A percentile compares a stretch with the other conserved stretches of the same genome.
phyloP scores from a whole-genome alignment of 1,140 invertebrate genomes.

The Nymphalis io region DNA sequence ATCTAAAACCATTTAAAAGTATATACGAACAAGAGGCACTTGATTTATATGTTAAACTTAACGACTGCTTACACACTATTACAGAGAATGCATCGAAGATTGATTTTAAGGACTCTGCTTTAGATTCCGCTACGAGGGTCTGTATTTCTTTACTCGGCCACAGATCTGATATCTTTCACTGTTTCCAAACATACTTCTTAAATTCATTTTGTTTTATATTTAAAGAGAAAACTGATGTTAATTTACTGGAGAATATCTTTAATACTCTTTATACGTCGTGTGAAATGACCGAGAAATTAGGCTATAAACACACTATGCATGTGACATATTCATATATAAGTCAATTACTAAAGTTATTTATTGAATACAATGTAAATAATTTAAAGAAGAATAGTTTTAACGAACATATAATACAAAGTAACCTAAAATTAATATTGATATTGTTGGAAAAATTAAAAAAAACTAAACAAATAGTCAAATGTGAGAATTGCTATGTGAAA shows the following conservation, averaged over 20 bases:
- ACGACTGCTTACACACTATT: slow-evolving; percentile 59
- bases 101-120: slow-evolving; percentile 43
- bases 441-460: slow-evolving; percentile 49
- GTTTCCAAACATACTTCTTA: slow-evolving; percentile 60
- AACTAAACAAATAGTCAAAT: slow-evolving; percentile 58
- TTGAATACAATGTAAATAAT: slow-evolving; percentile 46
- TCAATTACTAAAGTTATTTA: slow-evolving; percentile 56
- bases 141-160: slow-evolving; percentile 48
- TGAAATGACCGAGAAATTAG: slow-evolving; percentile 55
- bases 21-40: slow-evolving; percentile 44
- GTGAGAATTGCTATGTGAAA: slow-evolving; percentile 61
- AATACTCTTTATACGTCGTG: slow-evolving; percentile 47
- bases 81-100: slow-evolving; percentile 52
- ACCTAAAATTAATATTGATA: slow-evolving; percentile 53
- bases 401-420: slow-evolving; percentile 37
- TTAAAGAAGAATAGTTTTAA: slow-evolving; percentile 3
- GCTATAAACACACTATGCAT: slow-evolving; percentile 47
- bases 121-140: slow-evolving; percentile 43
- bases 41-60: slow-evolving; percentile 59
- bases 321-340: slow-evolving; percentile 60
- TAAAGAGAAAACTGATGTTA: slow-evolving; percentile 39
- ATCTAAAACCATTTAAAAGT: slow-evolving; percentile 47
- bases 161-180: slow-evolving; percentile 50
- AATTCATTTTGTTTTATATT: slow-evolving; percentile 60
- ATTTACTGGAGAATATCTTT: slow-evolving; percentile 48